Percentiles rank a stretch among this genome's conserved stretches.
phyloP scores from a whole-genome alignment of 2,888 invertebrate genomes.

The Hanleya hanleyi region DNA sequence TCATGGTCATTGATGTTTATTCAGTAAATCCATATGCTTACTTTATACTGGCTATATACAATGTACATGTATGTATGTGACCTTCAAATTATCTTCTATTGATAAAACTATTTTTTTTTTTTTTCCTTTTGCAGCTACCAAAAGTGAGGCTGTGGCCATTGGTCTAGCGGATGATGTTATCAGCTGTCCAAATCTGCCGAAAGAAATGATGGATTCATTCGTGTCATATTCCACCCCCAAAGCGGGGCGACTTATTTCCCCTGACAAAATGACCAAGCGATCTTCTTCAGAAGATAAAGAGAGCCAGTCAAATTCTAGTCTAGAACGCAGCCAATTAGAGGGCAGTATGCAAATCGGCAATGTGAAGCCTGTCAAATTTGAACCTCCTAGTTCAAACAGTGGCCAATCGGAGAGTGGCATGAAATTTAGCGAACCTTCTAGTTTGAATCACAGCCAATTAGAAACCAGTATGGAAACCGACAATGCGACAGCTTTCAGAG shows the following conservation, averaged over 20 bases:
- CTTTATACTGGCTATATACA: no score
- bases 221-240: not conserved
- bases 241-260: not conserved
- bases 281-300: not conserved
- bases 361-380: not conserved
- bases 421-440: not conserved
- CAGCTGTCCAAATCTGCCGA: not conserved
- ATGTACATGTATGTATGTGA: no score
- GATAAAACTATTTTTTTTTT: no score
- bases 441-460: not conserved
- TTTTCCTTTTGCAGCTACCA: not conserved
- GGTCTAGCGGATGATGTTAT: slow-evolving; percentile 9
- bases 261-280: not conserved
- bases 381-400: not conserved
- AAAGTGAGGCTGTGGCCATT: no score
- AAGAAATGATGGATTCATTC: slow-evolving; percentile 1
- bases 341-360: no score
- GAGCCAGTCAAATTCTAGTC: not conserved
- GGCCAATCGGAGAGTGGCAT: not conserved
- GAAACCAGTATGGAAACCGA: not conserved
- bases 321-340: not conserved
- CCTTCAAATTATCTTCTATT: no score
- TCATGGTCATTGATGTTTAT: no score
- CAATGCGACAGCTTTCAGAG: not conserved
- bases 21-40: no score